A percentile compares a stretch with the other conserved stretches of the same genome.
phyloP scores from a whole-genome alignment of 2,888 invertebrate genomes.

The Ecdyonurus torrentis region DNA sequence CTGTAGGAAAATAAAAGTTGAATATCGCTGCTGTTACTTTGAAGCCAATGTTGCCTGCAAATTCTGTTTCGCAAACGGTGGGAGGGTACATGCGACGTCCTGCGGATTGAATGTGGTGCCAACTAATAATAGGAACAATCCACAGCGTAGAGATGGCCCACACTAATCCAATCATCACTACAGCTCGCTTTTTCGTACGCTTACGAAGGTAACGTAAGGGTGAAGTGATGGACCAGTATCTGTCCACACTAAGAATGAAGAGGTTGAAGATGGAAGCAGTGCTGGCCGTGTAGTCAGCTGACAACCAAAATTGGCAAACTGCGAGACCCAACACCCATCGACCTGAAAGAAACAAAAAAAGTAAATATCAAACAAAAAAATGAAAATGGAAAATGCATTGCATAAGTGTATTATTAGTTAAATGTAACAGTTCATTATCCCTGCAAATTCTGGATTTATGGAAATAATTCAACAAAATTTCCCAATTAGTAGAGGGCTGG shows the following conservation, averaged over 20 bases:
- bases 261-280: slow-evolving; percentile 40
- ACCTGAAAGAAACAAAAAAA: slow-evolving; percentile 15
- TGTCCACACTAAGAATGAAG: slow-evolving; percentile 29
- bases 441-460: too few species aligned
- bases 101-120: slow-evolving; percentile 24
- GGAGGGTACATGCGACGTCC: slow-evolving; percentile 16
- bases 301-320: slow-evolving; percentile 37
- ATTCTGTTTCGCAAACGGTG: slow-evolving; percentile 31
- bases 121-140: slow-evolving; percentile 30
- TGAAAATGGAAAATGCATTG: neutral
- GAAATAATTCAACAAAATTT: too few species aligned
- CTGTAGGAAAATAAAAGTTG: slow-evolving; percentile 32
- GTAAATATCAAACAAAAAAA: neutral
- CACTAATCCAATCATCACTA: slow-evolving; percentile 29
- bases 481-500: too few species aligned
- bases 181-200: slow-evolving; percentile 29
- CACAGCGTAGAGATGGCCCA: slow-evolving; percentile 30
- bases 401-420: neutral
- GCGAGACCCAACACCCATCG: slow-evolving; percentile 32
- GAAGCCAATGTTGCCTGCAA: slow-evolving; percentile 28
- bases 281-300: slow-evolving; percentile 37
- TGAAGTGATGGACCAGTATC: slow-evolving; percentile 33
- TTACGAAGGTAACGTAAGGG: slow-evolving; percentile 31
- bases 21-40: slow-evolving; percentile 31
- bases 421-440: too few species aligned